A percentile compares a stretch with the other conserved stretches of the same genome.
Evolutionary conservation across 2,113 vertebrate species (phyloP).

Genomic region (Oncorhynchus keta): DNA sequence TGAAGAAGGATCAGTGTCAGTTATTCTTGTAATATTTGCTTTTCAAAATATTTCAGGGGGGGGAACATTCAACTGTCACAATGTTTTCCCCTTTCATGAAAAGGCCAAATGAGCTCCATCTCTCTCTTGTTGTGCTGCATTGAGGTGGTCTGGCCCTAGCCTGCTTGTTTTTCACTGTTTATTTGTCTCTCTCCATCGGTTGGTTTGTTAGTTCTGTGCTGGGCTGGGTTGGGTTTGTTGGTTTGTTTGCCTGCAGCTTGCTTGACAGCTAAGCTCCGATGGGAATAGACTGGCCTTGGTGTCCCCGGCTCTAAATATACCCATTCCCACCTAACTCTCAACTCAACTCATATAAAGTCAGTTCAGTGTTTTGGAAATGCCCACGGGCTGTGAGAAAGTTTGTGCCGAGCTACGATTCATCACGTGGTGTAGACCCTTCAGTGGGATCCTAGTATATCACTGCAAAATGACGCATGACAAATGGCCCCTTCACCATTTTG

Average conservation of each 20-base stretch:
- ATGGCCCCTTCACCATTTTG: background rate
- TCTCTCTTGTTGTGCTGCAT: background rate
- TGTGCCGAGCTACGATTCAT: background rate
- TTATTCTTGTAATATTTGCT: constrained; percentile 64
- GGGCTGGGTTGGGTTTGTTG: constrained; percentile 41
- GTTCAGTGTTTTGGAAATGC: constrained; percentile 38
- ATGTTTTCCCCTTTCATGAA: constrained; percentile 62
- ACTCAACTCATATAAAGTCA: constrained; percentile 59
- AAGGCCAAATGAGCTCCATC: constrained; percentile 34
- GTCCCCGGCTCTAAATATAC: constrained; percentile 68
- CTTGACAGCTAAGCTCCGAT: constrained; percentile 66
- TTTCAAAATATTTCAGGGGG: constrained; percentile 10
- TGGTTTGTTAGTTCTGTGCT: constrained; percentile 69
- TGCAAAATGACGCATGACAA: background rate
- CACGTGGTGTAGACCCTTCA: background rate
- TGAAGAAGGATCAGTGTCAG: background rate
- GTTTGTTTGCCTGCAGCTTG: constrained; percentile 73
- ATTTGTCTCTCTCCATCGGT: constrained; percentile 63
- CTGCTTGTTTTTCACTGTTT: constrained; percentile 67
- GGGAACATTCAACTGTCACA: constrained; percentile 33
- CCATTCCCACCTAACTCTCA: constrained; percentile 64
- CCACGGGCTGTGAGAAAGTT: constrained; percentile 31
- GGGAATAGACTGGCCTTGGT: constrained; percentile 67
- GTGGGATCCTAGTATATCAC: background rate
- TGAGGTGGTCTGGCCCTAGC: constrained; percentile 47